phyloP scores from a whole-genome alignment of 2,888 invertebrate genomes.

The Scaptomyza flava region DNA sequence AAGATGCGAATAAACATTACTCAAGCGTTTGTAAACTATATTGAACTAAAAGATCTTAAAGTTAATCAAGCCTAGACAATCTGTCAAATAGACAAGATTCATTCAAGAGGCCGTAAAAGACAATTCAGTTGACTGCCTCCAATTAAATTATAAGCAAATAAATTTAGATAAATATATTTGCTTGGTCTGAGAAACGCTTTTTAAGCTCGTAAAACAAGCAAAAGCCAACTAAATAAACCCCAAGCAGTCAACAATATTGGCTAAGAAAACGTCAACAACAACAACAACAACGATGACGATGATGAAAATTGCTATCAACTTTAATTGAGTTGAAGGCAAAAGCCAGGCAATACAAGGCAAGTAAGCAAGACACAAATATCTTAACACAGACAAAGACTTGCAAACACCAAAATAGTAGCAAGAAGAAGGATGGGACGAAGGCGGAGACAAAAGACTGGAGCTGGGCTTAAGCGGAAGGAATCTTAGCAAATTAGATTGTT shows the following conservation, averaged over 20 bases:
- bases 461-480: slow-evolving; percentile 66
- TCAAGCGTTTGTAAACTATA: neutral
- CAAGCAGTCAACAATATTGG: slow-evolving; percentile 71
- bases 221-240: slow-evolving; percentile 64
- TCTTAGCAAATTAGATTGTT: slow-evolving; percentile 84
- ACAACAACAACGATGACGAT: slow-evolving; percentile 28
- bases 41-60: slow-evolving; percentile 16
- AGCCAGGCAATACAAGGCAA: slow-evolving; percentile 40
- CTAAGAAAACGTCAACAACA: slow-evolving; percentile 61
- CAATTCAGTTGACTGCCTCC: slow-evolving; percentile 47
- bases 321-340: slow-evolving; percentile 75
- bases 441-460: slow-evolving; percentile 5
- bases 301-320: slow-evolving; percentile 74
- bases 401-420: slow-evolving; percentile 8
- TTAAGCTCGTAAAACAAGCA: slow-evolving; percentile 70
- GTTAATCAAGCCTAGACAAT: slow-evolving; percentile 16
- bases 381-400: slow-evolving; percentile 9
- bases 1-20: slow-evolving; percentile 1
- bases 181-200: slow-evolving; percentile 32
- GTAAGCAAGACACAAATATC: slow-evolving; percentile 32
- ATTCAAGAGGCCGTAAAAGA: slow-evolving; percentile 16
- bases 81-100: slow-evolving; percentile 16
- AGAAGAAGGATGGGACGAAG: neutral
- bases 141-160: slow-evolving; percentile 78
- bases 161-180: slow-evolving; percentile 58